phyloP scores from a whole-genome alignment of 1,140 invertebrate species.

The Telenomus remus region DNA sequence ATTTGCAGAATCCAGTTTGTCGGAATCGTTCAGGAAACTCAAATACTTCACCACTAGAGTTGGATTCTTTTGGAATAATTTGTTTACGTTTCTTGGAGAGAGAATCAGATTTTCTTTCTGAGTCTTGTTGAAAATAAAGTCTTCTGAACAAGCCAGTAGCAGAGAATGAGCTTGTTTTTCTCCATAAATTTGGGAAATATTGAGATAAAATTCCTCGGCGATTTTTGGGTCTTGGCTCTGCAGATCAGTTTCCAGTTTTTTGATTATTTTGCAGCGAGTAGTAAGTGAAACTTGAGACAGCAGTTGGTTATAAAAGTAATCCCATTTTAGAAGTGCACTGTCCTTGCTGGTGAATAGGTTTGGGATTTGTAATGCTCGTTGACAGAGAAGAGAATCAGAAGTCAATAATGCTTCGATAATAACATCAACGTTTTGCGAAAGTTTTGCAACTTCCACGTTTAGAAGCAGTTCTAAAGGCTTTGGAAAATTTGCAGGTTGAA shows the following conservation, averaged over 20 bases:
- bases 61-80: slow-evolving; percentile 9
- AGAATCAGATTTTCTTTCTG: too few relatives aligned
- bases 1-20: too few relatives aligned
- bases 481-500: slow-evolving; percentile 26
- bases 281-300: slow-evolving; percentile 57
- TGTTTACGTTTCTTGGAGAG: slow-evolving; percentile 6
- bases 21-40: slow-evolving; percentile 3
- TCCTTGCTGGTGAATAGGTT: slow-evolving; percentile 61
- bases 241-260: slow-evolving; percentile 41
- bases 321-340: slow-evolving; percentile 36
- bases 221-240: slow-evolving; percentile 20
- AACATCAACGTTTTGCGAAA: slow-evolving; percentile 23
- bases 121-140: slow-evolving; percentile 43
- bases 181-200: slow-evolving; percentile 27
- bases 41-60: too few relatives aligned
- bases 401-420: slow-evolving; percentile 62
- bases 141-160: slow-evolving; percentile 49
- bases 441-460: slow-evolving; percentile 52
- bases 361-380: slow-evolving; percentile 55
- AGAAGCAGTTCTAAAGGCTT: slow-evolving; percentile 45
- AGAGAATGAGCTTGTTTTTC: slow-evolving; percentile 23
- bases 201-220: slow-evolving; percentile 15
- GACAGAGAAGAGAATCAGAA: slow-evolving; percentile 53
- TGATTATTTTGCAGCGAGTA: slow-evolving; percentile 58
- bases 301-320: slow-evolving; percentile 57